Conservation (phyloP, 2,888 invertebrate genomes). For the Elegia similella region DNA sequence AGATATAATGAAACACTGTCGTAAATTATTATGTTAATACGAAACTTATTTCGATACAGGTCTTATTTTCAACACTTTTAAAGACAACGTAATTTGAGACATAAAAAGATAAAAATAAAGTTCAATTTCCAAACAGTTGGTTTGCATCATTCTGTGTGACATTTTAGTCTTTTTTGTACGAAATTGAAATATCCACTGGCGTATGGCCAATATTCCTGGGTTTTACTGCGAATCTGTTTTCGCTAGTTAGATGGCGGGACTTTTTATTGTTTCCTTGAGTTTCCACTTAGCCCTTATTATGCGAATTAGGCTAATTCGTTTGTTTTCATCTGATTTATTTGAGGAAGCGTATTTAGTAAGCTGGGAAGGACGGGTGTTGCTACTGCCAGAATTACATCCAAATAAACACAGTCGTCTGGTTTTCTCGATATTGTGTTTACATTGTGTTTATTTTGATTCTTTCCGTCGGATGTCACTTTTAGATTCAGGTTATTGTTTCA, state of each 20-base stretch:
- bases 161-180: constrained; percentile 20
- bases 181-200: constrained; percentile 33
- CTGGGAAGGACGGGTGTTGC: no score
- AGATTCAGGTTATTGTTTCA: no score
- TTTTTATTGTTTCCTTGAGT: constrained; percentile 25
- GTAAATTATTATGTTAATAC: background rate
- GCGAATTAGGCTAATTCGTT: constrained; percentile 30
- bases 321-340: constrained; percentile 10
- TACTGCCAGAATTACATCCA: background rate
- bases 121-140: background rate
- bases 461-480: no score
- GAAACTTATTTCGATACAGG: background rate
- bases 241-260: constrained; percentile 18
- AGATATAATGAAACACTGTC: background rate
- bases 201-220: constrained; percentile 31
- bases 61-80: background rate
- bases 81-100: background rate
- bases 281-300: constrained; percentile 23
- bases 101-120: background rate
- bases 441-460: no score
- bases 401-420: no score
- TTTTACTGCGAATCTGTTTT: constrained; percentile 41
- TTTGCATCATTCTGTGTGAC: constrained; percentile 8
- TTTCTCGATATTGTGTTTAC: no score
- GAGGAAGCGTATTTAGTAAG: background rate